Evolutionary conservation across 2,113 vertebrate genomes (phyloP).

Genomic region (Alosa alosa): DNA sequence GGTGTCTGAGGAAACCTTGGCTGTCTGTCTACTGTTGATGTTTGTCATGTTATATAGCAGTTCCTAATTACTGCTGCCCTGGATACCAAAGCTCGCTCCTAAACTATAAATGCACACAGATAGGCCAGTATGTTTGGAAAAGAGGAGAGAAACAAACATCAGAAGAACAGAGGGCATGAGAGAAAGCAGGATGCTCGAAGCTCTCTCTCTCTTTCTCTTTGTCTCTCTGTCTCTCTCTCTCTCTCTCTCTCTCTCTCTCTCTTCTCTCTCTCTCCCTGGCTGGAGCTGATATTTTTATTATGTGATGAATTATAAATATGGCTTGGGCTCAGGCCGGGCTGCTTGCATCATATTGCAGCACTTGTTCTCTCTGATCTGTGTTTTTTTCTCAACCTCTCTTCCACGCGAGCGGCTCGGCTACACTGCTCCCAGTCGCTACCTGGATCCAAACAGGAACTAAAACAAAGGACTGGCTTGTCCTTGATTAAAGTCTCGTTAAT

Average conservation of each 20-base stretch:
- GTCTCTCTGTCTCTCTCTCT: neutral
- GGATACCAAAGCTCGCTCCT: too few species aligned
- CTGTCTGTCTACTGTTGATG: neutral
- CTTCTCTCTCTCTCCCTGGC: neutral
- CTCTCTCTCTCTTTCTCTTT: neutral
- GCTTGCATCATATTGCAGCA: constrained; percentile 44
- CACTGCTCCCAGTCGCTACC: neutral
- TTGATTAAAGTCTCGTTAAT: too few species aligned
- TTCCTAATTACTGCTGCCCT: neutral
- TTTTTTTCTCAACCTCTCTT: constrained; percentile 24
- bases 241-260: neutral
- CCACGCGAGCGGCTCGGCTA: neutral
- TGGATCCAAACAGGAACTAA: neutral
- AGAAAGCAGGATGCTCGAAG: neutral
- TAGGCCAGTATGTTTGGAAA: neutral
- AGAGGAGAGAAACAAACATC: neutral
- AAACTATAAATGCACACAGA: neutral
- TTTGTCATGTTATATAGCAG: neutral
- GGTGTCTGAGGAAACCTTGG: neutral
- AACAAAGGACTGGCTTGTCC: neutral
- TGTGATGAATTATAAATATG: constrained; percentile 52
- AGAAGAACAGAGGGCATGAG: neutral
- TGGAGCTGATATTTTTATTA: constrained; percentile 45
- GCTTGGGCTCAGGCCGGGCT: neutral
- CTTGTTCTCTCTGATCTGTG: constrained; percentile 22